Conservation (phyloP, 1,140 invertebrate genomes). For the Stegodyphus dumicola region DNA sequence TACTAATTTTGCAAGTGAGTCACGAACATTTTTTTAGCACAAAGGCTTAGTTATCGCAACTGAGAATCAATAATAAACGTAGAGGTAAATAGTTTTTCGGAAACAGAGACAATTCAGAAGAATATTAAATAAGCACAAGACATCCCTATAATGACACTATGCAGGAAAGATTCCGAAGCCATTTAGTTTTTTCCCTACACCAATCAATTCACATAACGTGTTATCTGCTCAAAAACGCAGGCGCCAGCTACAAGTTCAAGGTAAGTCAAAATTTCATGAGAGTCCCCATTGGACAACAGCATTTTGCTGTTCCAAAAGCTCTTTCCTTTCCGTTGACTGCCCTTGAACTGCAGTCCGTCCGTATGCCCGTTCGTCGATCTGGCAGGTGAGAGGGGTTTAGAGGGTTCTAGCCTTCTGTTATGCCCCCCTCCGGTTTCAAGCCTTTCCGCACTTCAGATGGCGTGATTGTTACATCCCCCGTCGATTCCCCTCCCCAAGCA, state of each 20-base stretch:
- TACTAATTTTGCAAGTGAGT: background rate
- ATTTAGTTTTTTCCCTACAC: background rate
- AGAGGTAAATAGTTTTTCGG: too few relatives aligned
- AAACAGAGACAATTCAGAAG: background rate
- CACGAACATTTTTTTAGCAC: too few relatives aligned
- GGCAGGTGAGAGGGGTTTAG: conserved; percentile 17
- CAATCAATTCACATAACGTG: conserved; percentile 29
- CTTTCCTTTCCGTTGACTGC: conserved; percentile 40
- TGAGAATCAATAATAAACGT: too few relatives aligned
- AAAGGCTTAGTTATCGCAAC: too few relatives aligned
- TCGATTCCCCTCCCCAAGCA: background rate
- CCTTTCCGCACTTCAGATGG: conserved; percentile 19
- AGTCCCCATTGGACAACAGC: conserved; percentile 15
- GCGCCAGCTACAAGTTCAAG: conserved; percentile 31
- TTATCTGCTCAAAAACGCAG: conserved; percentile 19
- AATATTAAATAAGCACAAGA: background rate
- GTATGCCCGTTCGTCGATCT: conserved; percentile 4
- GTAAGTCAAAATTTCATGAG: conserved; percentile 15
- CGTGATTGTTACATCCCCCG: conserved; percentile 9
- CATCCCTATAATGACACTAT: background rate
- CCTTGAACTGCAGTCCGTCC: conserved; percentile 19
- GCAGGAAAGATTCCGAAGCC: background rate
- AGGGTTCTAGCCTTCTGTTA: background rate
- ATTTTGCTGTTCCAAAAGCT: background rate
- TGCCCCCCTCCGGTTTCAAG: background rate